Evolutionary conservation across 2,888 invertebrate genomes (phyloP).

Genomic region (Mythimna vitellina): DNA sequence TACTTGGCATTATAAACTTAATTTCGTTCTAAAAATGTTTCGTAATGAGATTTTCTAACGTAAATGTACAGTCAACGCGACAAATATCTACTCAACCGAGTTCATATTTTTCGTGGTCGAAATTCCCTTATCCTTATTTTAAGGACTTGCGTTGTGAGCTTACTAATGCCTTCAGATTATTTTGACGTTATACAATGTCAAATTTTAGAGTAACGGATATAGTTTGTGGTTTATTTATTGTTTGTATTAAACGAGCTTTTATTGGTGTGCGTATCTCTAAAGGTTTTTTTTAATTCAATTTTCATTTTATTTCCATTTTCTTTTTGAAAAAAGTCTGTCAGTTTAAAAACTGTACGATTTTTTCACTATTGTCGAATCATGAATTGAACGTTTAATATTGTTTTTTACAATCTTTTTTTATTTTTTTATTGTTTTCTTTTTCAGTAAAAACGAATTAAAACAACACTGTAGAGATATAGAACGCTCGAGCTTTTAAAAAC

Average conservation of each 20-base stretch:
- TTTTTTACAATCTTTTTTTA: background rate
- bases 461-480: conserved; percentile 9
- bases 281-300: conserved; percentile 28
- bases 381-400: background rate
- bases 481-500: conserved; percentile 37
- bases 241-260: conserved; percentile 44
- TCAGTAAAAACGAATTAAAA: conserved; percentile 4
- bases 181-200: conserved; percentile 68
- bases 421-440: background rate
- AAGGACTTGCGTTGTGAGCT: conserved; percentile 74
- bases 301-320: background rate
- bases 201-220: conserved; percentile 64
- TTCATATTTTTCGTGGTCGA: conserved; percentile 39
- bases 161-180: conserved; percentile 67
- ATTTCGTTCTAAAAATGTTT: background rate
- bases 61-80: conserved; percentile 53
- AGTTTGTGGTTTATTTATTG: conserved; percentile 46
- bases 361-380: background rate
- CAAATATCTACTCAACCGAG: conserved; percentile 47
- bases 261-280: conserved; percentile 13
- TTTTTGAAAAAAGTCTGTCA: background rate
- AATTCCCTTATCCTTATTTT: conserved; percentile 58
- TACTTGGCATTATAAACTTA: background rate
- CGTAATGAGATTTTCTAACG: conserved; percentile 39
- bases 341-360: no score